Evolutionary conservation across 2,113 vertebrate species (phyloP).

Genomic region (Candoia aspera): DNA sequence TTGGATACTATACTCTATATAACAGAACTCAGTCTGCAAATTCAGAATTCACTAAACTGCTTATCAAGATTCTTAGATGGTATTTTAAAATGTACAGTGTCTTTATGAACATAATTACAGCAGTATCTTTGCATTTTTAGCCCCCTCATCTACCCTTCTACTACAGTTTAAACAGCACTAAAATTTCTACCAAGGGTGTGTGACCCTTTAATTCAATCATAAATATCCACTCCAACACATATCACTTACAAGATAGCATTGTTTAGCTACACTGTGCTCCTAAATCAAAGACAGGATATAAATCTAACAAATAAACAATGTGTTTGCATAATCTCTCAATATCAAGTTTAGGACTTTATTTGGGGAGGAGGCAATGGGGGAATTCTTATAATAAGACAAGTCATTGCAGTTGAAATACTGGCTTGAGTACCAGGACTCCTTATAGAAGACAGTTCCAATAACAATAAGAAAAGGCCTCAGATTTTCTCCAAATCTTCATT

Average conservation of each 20-base stretch:
- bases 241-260: neutral
- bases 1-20: conserved; percentile 39
- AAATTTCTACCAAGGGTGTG: neutral
- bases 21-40: conserved; percentile 48
- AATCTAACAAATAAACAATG: no score
- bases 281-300: neutral
- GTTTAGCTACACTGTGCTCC: neutral
- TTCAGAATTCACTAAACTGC: conserved; percentile 29
- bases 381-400: neutral
- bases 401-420: neutral
- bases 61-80: conserved; percentile 21
- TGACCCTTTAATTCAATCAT: neutral
- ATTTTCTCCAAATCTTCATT: neutral
- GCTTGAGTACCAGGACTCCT: neutral
- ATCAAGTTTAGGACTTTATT: neutral
- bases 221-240: neutral
- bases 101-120: neutral
- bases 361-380: no score
- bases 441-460: neutral
- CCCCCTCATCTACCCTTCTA: no score
- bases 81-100: neutral
- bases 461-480: neutral
- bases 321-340: neutral
- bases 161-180: neutral
- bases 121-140: neutral